Base-by-base conservation (phyloP, 1,140 invertebrate genomes). In the Papilio dardanus region DNA sequence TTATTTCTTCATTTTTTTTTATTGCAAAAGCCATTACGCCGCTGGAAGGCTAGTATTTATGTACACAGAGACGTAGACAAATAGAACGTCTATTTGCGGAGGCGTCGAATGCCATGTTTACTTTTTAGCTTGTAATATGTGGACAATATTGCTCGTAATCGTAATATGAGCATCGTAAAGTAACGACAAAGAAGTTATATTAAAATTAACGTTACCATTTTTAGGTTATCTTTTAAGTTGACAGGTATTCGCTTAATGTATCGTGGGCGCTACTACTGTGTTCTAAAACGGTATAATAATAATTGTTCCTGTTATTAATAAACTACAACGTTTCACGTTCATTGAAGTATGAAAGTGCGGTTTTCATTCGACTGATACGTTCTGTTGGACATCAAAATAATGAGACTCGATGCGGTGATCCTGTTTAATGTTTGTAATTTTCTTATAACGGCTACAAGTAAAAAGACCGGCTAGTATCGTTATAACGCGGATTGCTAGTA, bases 381-480 rank as follows among this genome's bases (percentile, higher is more conserved):
- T 77, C 75, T 78, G 80, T 62, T 74, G 76, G 79, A 79, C 78
- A 81, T 84, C 81, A 79, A 83, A 81, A 80, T 84, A 86, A 86
- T 86, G 80, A 81, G 81, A 81, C 79, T 74, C 79, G 81, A 85
- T 86, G 83, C 79, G 79, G 84, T 85, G 82, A 81, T 84, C 85
- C 83, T 80, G 80, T 85, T 79, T 87, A 83, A 89, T 89, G 86
- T 82, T 83, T 78, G 82, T 81, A 86, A 89, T 89, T 88, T 85
- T 83, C 81, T 80, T 83, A 81, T 83, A 82, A 79, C 82, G 81
- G 82, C 79, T 83, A 83, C 77, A 81, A 86, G 83, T 83, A 87
- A 84, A 84, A 80, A 83, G 85, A 86, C 85, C 85, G 84, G 84
- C 81, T 77, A 58, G 50, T 67, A 75, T 75, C 77, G 86, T 88